Conservation (phyloP, 2,113 vertebrate genomes). For the Blennius ocellaris region DNA sequence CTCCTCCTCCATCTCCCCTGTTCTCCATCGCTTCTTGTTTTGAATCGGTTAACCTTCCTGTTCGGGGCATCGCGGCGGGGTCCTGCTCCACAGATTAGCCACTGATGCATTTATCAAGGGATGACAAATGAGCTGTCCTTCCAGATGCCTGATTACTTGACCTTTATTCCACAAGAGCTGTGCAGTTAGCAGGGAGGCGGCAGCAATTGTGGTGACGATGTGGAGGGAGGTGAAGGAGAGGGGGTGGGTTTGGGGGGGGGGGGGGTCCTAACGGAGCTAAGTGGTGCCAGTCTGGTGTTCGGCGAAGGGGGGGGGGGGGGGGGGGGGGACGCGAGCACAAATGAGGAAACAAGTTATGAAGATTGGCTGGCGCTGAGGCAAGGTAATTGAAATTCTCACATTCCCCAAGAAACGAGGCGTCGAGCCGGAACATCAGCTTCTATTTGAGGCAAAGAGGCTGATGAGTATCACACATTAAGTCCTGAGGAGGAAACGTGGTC, state of each 20-base stretch:
- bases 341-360: constrained; percentile 58
- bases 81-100: constrained; percentile 65
- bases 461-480: constrained; percentile 61
- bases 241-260: constrained; percentile 1
- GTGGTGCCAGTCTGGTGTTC: constrained; percentile 57
- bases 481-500: constrained; percentile 31
- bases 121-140: constrained; percentile 77
- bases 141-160: constrained; percentile 73
- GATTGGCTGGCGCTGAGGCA: constrained; percentile 49
- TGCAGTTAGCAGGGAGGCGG: constrained; percentile 26
- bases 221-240: background rate
- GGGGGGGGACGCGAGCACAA: constrained; percentile 45
- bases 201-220: too few species aligned
- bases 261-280: constrained; percentile 45
- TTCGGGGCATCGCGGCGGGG: constrained; percentile 43
- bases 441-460: constrained; percentile 50
- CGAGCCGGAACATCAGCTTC: constrained; percentile 38
- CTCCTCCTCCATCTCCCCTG: constrained; percentile 1
- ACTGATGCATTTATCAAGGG: constrained; percentile 68
- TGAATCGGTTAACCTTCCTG: constrained; percentile 69
- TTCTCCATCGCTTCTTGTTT: constrained; percentile 51
- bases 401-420: constrained; percentile 38
- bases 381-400: constrained; percentile 62
- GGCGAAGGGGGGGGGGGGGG: constrained; percentile 30
- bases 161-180: constrained; percentile 62